Percentiles rank a stretch among this genome's conserved stretches.
phyloP scores from a whole-genome alignment of 2,113 vertebrate genomes.

The Ophiodon elongatus region DNA sequence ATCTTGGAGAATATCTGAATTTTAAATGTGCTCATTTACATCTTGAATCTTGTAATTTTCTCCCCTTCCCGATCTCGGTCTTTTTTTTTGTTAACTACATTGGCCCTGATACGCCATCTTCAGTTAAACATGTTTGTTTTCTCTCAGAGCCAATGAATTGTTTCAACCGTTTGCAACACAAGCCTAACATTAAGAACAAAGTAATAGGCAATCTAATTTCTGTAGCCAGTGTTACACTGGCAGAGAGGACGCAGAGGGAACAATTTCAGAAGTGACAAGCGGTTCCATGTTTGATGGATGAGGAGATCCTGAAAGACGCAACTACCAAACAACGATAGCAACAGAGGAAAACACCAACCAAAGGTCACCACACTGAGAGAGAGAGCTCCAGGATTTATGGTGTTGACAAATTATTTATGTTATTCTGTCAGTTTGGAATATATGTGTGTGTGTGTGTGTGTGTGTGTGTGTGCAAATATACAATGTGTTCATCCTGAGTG shows the following conservation, averaged over 20 bases:
- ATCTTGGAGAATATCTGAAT: too few relatives aligned
- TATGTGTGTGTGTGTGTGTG: not conserved
- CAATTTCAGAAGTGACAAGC: constrained; percentile 31
- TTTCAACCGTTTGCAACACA: not conserved
- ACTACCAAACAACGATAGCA: constrained; percentile 22
- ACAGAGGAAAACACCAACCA: not conserved
- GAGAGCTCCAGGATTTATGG: not conserved
- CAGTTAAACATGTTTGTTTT: not conserved
- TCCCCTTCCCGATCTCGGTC: not conserved
- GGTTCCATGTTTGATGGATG: constrained; percentile 38
- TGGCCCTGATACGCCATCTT: not conserved
- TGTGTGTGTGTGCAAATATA: not conserved
- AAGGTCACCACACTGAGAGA: not conserved
- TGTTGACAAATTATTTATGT: constrained; percentile 19
- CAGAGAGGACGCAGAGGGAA: constrained; percentile 22
- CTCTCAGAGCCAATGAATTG: not conserved
- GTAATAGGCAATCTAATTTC: constrained; percentile 9
- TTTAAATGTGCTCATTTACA: too few relatives aligned
- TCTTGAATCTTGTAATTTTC: too few relatives aligned
- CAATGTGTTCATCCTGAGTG: constrained; percentile 2
- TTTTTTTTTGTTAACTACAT: not conserved
- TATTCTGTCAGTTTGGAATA: constrained; percentile 16
- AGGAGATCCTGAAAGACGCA: constrained; percentile 20
- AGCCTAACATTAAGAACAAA: constrained; percentile 1
- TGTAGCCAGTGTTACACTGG: not conserved